A percentile compares a stretch with the other conserved stretches of the same genome.
These are phyloP conservation scores for Dipodomys spectabilis DNA, from an alignment of 2,113 vertebrate species.

Conservation along the genomic window DNA sequence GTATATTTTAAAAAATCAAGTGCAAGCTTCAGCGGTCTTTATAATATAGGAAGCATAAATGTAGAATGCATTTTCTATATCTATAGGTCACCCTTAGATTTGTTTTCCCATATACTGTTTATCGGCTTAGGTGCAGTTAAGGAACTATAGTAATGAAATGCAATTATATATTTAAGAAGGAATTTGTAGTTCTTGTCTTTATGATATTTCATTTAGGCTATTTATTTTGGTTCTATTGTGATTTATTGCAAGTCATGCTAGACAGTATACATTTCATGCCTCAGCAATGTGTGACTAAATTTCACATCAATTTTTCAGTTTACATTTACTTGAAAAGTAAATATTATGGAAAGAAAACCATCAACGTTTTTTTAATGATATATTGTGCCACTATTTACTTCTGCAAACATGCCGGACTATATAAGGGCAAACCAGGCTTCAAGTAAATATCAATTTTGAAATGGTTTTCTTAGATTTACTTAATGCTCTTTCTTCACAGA, in stretches of 20 bases:
- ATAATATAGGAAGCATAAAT: slow-evolving; percentile 29
- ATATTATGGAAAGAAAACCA: slow-evolving; percentile 59
- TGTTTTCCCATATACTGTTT: slow-evolving; percentile 49
- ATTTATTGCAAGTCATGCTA: slow-evolving; percentile 9
- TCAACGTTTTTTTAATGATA: slow-evolving; percentile 62
- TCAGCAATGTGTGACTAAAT: slow-evolving; percentile 42
- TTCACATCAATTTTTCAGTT: slow-evolving; percentile 66
- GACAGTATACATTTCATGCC: slow-evolving; percentile 47
- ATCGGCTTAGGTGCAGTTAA: slow-evolving; percentile 8
- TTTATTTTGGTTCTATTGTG: slow-evolving; percentile 41
- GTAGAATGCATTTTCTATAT: slow-evolving; percentile 4
- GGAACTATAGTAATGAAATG: not conserved
- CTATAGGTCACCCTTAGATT: slow-evolving; percentile 20
- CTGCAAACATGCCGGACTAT: slow-evolving; percentile 32
- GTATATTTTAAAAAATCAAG: slow-evolving; percentile 50
- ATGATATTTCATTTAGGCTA: slow-evolving; percentile 20
- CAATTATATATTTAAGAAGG: slow-evolving; percentile 5
- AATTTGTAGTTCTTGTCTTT: slow-evolving; percentile 1
- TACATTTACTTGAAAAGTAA: slow-evolving; percentile 68
- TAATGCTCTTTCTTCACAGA: slow-evolving; percentile 27
- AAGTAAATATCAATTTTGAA: slow-evolving; percentile 51
- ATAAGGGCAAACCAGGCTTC: not conserved
- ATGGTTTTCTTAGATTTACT: not conserved
- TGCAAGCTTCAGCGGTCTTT: not conserved
- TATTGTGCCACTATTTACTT: slow-evolving; percentile 57